Evolutionary conservation across 2,113 vertebrate genomes (phyloP).

Genomic region (Engraulis encrasicolus): DNA sequence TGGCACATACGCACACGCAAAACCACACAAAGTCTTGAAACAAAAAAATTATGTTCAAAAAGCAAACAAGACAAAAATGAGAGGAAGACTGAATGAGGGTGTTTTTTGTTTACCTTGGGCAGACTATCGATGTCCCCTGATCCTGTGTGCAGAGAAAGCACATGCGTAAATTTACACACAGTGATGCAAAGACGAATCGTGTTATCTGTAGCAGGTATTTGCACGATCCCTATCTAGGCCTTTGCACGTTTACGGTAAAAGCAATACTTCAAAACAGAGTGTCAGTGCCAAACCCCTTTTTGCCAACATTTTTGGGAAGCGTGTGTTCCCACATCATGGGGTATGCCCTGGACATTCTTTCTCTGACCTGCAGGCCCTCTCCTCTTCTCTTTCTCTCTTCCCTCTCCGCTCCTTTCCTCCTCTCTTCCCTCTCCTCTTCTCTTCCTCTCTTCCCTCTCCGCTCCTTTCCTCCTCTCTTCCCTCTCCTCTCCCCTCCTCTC

Average conservation of each 20-base stretch:
- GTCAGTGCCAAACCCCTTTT: neutral
- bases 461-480: neutral
- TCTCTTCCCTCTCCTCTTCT: neutral
- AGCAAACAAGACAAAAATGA: neutral
- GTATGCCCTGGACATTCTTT: neutral
- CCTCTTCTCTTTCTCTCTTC: too few relatives aligned
- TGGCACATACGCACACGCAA: too few relatives aligned
- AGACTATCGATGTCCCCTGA: slow-evolving; percentile 99
- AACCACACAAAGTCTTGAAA: too few relatives aligned
- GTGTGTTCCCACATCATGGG: neutral
- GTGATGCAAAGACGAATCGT: neutral
- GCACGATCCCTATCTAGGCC: neutral
- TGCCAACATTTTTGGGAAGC: neutral
- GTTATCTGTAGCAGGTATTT: neutral
- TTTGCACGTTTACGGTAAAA: neutral
- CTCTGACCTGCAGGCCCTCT: neutral
- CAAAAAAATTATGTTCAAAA: too few relatives aligned
- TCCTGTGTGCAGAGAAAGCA: slow-evolving; percentile 67
- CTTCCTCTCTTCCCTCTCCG: neutral
- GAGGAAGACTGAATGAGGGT: neutral
- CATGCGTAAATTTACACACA: neutral
- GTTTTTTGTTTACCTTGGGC: slow-evolving; percentile 86
- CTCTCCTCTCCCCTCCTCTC: neutral
- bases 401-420: neutral
- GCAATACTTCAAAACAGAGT: neutral